phyloP scores from a whole-genome alignment of 2,797 vertebrate species.

The Gorsachius magnificus region DNA sequence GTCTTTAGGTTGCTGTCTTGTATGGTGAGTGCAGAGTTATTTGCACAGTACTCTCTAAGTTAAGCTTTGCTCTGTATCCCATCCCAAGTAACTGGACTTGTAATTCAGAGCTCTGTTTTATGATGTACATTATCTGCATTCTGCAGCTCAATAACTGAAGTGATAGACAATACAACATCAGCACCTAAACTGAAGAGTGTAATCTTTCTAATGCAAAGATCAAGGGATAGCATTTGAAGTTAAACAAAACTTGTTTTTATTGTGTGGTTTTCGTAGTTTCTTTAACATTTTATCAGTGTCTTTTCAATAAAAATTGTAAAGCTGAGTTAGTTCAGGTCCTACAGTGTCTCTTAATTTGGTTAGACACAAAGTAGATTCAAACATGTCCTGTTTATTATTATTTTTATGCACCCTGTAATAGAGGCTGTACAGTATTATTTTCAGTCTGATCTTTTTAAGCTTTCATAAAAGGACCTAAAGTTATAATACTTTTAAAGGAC shows the following conservation, averaged over 20 bases:
- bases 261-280: not conserved
- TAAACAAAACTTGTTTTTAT: not conserved
- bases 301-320: not conserved
- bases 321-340: not conserved
- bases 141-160: not conserved
- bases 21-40: not conserved
- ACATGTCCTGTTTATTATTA: not conserved
- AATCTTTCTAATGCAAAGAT: not conserved
- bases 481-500: conserved; percentile 39
- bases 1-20: not conserved
- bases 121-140: not conserved
- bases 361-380: not conserved
- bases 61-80: not conserved
- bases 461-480: conserved; percentile 29
- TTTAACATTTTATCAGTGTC: not conserved
- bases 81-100: not conserved
- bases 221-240: not conserved
- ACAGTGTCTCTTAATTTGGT: not conserved
- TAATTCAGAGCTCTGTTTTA: not conserved
- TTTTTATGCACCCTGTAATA: not conserved
- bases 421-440: not conserved
- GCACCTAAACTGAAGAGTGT: not conserved
- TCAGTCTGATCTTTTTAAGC: not conserved
- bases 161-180: not conserved
- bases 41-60: not conserved